Evolutionary conservation across 2,113 vertebrate species (phyloP), one percentile per base, ranked within the genome.

Genomic region (Pedionomus torquatus): DNA sequence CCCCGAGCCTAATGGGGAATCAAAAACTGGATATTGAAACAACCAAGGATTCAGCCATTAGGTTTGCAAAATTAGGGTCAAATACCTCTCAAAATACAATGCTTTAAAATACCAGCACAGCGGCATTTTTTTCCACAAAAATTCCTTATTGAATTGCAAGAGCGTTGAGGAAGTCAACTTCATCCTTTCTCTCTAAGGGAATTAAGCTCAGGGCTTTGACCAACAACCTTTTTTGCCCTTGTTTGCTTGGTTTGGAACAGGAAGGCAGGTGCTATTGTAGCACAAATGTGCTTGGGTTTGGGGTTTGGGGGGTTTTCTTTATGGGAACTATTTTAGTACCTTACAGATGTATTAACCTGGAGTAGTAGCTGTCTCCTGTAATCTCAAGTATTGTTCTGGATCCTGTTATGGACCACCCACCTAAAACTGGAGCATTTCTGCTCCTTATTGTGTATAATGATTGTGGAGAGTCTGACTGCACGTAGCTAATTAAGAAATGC

Each of bases 401-500:
- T 86, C 31, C 35, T 26, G 7, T 65, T 64, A 19, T 28, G 58
- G 44, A 48, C 41, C 44, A 69, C 3, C 17, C 23, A 31, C n/a
- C 30, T 86, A 7, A 7, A 93, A 58, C 21, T 39, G 10, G 71
- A 77, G 46, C 31, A 8, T 10, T 71, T 93, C 75, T 90, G 37
- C 49, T 65, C n/a, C 41, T 80, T 83, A 58, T 43, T 75, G 10
- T 66, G 21, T 3, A 4, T 77, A 51, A 41, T 61, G 44, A 20
- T 63, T 58, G 71, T 70, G 68, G 46, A 83, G 54, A 28, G 9
- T 54, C 26, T 61, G 20, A 8, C 33, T 87, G 33, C 41, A 11
- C 74, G 23, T 23, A 91, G 41, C 78, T 94, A 80, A 85, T 94
- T 89, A 92, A 81, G 70, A 94, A 82, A 82, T 76, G 52, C 30